Evolutionary conservation across 2,888 invertebrate genomes (phyloP).

Genomic region (Eristalis pertinax): DNA sequence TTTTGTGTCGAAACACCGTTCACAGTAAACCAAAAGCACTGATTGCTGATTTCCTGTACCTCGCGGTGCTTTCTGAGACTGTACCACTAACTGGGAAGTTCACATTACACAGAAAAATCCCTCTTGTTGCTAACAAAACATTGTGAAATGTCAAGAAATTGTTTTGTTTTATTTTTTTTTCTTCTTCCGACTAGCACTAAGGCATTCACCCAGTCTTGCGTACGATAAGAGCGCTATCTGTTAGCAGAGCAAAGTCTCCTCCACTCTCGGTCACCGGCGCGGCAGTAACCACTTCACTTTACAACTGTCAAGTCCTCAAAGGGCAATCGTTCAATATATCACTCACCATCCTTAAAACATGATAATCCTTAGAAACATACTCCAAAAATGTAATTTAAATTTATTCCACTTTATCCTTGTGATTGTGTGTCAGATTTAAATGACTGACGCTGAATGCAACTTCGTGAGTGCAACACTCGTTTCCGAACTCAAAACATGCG

Average conservation of each 20-base stretch:
- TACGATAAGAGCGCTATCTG: slow-evolving; percentile 21
- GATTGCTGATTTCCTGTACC: neutral
- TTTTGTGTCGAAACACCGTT: neutral
- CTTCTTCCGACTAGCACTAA: neutral
- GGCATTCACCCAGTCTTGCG: slow-evolving; percentile 1
- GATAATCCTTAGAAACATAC: slow-evolving; percentile 48
- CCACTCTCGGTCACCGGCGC: slow-evolving; percentile 37
- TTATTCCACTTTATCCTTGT: neutral
- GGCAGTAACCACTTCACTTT: slow-evolving; percentile 53
- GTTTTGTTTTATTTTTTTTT: neutral
- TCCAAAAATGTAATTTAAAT: slow-evolving; percentile 27
- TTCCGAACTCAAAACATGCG: neutral
- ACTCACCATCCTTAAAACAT: slow-evolving; percentile 69
- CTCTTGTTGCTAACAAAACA: neutral
- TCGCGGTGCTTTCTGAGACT: neutral
- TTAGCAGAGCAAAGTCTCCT: slow-evolving; percentile 24
- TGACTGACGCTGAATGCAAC: neutral
- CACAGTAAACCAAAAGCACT: neutral
- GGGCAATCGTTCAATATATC: neutral
- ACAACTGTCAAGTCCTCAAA: neutral
- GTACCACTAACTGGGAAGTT: neutral
- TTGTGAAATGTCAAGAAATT: slow-evolving; percentile 19
- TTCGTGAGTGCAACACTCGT: neutral
- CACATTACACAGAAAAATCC: no score
- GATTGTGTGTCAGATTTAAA: neutral